phyloP scores from a whole-genome alignment of 2,113 vertebrate genomes.

The Phyllopteryx taeniolatus region DNA sequence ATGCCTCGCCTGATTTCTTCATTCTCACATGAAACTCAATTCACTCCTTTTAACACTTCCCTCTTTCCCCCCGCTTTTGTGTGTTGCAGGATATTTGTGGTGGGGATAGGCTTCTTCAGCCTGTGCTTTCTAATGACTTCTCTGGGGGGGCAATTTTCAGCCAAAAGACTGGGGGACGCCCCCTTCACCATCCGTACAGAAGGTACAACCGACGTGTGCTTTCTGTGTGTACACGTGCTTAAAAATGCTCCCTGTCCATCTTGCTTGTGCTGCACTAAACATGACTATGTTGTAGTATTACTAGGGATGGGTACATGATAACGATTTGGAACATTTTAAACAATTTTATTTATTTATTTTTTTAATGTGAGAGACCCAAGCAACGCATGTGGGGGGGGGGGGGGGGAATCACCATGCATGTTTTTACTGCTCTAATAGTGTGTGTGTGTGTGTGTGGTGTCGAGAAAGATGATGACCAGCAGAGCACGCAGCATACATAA shows the following conservation, averaged over 20 bases:
- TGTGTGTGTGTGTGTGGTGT: no score
- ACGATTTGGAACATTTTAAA: not conserved
- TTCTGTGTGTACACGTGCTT: slow-evolving; percentile 18
- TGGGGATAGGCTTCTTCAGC: slow-evolving; percentile 96
- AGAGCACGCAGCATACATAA: no score
- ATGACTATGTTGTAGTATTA: not conserved
- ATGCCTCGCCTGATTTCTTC: no score
- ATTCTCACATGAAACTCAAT: slow-evolving; percentile 15
- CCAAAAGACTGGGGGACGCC: slow-evolving; percentile 89
- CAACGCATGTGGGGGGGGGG: no score
- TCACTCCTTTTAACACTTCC: slow-evolving; percentile 20
- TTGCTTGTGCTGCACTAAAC: not conserved
- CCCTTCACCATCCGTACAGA: slow-evolving; percentile 95
- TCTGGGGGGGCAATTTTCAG: slow-evolving; percentile 93
- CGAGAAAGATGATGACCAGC: no score
- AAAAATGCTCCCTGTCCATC: not conserved
- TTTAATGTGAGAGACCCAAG: no score
- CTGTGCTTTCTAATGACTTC: slow-evolving; percentile 98
- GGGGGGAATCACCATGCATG: not conserved
- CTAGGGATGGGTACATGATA: not conserved
- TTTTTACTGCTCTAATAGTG: not conserved
- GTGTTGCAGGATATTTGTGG: slow-evolving; percentile 89
- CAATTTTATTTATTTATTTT: no score
- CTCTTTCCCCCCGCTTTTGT: slow-evolving; percentile 22
- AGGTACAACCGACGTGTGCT: slow-evolving; percentile 74